These are phyloP conservation scores for Drepana falcataria DNA, from an alignment of 2,888 invertebrate species.

Conservation along the genomic window DNA sequence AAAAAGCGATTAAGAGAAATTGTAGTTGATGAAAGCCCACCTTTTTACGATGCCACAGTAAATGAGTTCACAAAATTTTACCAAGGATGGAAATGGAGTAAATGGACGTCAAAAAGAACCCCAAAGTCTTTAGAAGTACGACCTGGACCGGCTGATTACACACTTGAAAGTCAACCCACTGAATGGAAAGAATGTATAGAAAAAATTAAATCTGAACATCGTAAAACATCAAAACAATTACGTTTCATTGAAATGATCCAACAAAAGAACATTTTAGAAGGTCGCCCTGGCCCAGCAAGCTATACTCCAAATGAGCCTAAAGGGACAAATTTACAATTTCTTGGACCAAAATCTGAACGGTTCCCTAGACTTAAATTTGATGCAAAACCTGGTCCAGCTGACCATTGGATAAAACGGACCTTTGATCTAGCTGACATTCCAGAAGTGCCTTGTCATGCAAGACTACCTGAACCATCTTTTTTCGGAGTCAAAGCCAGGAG, in stretches of 20 bases:
- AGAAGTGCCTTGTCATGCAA: constrained; percentile 32
- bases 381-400: constrained; percentile 47
- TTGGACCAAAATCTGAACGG: constrained; percentile 46
- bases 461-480: constrained; percentile 38
- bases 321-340: constrained; percentile 28
- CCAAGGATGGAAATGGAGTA: constrained; percentile 66
- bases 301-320: constrained; percentile 45
- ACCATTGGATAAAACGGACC: constrained; percentile 44
- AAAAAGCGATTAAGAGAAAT: constrained; percentile 22
- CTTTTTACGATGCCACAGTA: constrained; percentile 50
- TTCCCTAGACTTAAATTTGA: constrained; percentile 29
- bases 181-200: constrained; percentile 42
- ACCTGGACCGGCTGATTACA: constrained; percentile 60
- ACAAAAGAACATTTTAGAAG: constrained; percentile 39
- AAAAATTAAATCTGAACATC: constrained; percentile 38
- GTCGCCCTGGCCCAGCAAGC: constrained; percentile 47
- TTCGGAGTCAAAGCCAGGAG: constrained; percentile 52
- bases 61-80: constrained; percentile 50
- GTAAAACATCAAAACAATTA: constrained; percentile 49
- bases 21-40: constrained; percentile 29
- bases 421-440: constrained; percentile 42
- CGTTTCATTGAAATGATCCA: constrained; percentile 60
- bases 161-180: constrained; percentile 25
- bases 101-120: constrained; percentile 37
- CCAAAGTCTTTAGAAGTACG: constrained; percentile 17